A percentile compares a stretch with the other conserved stretches of the same genome.
Evolutionary conservation across 2,113 vertebrate genomes (phyloP).

Genomic region (Edolisoma coerulescens): DNA sequence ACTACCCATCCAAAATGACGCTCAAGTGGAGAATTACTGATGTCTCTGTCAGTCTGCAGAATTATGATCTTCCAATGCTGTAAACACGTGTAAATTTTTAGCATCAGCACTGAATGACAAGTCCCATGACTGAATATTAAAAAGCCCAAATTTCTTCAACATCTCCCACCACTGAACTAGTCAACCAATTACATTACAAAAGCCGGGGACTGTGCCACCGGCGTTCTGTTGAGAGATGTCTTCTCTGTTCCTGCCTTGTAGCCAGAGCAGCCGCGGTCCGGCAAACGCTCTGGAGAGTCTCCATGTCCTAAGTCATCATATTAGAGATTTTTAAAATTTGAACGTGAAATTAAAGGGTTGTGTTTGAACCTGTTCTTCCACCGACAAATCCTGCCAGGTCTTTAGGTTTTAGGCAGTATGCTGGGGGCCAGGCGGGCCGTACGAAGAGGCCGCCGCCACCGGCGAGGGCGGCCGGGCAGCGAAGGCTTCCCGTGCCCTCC

Average conservation of each 20-base stretch:
- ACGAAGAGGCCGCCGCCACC: rapidly evolving
- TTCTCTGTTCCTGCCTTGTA: neutral
- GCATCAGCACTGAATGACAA: neutral
- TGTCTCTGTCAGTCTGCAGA: neutral
- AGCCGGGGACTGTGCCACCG: neutral
- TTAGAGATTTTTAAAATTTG: neutral
- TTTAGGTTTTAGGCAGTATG: neutral
- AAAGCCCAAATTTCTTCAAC: neutral
- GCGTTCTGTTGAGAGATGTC: neutral
- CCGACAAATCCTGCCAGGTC: neutral
- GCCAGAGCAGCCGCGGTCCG: rapidly evolving
- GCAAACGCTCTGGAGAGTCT: neutral
- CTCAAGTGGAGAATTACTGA: neutral
- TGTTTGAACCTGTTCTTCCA: neutral
- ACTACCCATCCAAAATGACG: neutral
- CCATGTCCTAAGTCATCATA: neutral
- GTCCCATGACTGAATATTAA: neutral
- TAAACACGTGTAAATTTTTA: neutral
- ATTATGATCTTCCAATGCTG: rapidly evolving
- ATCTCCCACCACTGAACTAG: neutral
- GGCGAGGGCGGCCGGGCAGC: neutral
- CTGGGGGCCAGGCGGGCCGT: no score
- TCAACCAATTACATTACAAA: neutral
- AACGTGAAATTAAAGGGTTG: neutral
- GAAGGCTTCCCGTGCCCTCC: no score